Evolutionary conservation across 1,140 invertebrate genomes (phyloP).

Genomic region (Neuroterus valhalla): DNA sequence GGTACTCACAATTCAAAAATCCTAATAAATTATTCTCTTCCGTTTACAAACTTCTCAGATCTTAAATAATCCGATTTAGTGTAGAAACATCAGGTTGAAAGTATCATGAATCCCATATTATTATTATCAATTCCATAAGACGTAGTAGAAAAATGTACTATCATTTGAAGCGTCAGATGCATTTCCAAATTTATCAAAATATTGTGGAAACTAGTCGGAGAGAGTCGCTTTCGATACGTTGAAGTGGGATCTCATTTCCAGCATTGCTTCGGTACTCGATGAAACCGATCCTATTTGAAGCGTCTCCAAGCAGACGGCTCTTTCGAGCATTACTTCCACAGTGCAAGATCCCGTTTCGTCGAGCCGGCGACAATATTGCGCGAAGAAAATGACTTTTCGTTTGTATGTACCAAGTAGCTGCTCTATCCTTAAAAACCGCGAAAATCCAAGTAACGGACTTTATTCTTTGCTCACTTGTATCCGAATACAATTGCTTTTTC

Average conservation of each 20-base stretch:
- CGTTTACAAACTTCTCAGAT: too few relatives aligned
- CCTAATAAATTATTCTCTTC: too few relatives aligned
- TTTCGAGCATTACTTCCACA: conserved; percentile 38
- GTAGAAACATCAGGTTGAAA: too few relatives aligned
- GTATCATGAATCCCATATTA: too few relatives aligned
- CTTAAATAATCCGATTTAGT: too few relatives aligned
- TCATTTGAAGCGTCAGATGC: too few relatives aligned
- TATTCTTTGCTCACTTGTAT: too few relatives aligned
- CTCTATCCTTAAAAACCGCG: not conserved
- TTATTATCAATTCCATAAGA: too few relatives aligned
- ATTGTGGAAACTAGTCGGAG: not conserved
- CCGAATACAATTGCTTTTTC: too few relatives aligned
- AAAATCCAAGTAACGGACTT: too few relatives aligned
- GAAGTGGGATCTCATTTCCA: conserved; percentile 47
- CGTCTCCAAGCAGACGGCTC: conserved; percentile 48
- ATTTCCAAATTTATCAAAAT: conserved; percentile 2
- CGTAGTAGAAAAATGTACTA: too few relatives aligned
- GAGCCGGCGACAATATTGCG: conserved; percentile 39
- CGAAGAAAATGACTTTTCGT: conserved; percentile 40
- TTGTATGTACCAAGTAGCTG: conserved; percentile 17
- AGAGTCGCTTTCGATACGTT: conserved; percentile 42
- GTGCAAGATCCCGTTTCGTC: conserved; percentile 32
- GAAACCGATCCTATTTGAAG: conserved; percentile 54
- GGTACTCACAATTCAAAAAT: too few relatives aligned
- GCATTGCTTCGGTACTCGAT: conserved; percentile 43